These are phyloP conservation scores for Lophochroa leadbeateri DNA, from an alignment of 2,113 vertebrate species.

Conservation along the genomic window DNA sequence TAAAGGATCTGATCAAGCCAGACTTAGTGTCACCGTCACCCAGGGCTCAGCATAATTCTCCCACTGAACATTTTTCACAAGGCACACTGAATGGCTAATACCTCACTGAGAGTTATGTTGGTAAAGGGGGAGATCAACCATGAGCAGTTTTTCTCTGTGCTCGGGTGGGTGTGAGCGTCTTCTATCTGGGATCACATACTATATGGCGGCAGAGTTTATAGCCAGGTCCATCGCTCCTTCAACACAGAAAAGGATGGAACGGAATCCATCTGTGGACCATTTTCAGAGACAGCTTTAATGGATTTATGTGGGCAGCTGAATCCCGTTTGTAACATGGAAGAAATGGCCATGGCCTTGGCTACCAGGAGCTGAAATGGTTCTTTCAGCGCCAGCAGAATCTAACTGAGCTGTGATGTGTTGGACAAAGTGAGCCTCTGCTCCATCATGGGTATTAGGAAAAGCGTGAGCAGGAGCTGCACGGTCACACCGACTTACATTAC, in stretches of 20 bases:
- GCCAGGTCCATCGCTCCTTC: not conserved
- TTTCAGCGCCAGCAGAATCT: not conserved
- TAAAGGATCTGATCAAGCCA: not conserved
- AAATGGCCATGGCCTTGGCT: rapidly evolving
- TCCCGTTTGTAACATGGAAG: not conserved
- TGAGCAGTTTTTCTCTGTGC: not conserved
- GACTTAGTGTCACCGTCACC: not conserved
- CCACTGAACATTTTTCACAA: not conserved
- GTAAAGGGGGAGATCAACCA: not conserved
- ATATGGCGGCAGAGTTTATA: not conserved
- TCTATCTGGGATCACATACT: not conserved
- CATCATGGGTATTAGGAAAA: rapidly evolving
- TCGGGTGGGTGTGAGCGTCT: not conserved
- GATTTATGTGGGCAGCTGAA: not conserved
- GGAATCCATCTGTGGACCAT: not conserved
- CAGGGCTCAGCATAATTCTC: not conserved
- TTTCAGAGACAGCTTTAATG: not conserved
- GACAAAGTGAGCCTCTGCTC: not conserved
- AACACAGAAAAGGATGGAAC: not conserved
- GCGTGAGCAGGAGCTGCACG: not conserved
- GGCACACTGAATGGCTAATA: rapidly evolving
- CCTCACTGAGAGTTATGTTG: not conserved
- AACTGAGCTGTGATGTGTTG: not conserved
- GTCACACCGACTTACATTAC: not conserved
- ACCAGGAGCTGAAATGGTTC: not conserved